Conservation (phyloP, 2,797 vertebrate genomes). For the Podarcis siculus region DNA sequence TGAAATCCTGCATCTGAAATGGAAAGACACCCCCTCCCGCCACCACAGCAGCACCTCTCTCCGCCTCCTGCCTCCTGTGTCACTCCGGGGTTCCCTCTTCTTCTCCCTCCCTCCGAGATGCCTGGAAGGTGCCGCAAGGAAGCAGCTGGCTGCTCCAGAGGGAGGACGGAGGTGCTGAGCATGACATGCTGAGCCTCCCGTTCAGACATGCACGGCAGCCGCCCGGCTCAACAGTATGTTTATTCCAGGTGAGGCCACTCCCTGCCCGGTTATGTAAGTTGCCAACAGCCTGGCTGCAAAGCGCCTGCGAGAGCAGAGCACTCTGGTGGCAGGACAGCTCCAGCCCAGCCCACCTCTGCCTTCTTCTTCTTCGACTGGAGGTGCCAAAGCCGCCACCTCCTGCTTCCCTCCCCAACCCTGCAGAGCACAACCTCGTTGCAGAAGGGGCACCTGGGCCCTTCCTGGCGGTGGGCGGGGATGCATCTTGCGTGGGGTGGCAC, state of each 20-base stretch:
- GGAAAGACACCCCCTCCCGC: too few species aligned
- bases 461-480: not conserved
- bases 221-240: not conserved
- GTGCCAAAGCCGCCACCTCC: not conserved
- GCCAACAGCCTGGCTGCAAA: too few species aligned
- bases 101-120: not conserved
- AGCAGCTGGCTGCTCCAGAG: accelerated
- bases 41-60: not conserved
- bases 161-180: accelerated
- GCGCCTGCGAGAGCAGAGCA: not conserved
- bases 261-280: not conserved
- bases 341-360: too few species aligned
- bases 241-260: slow-evolving; percentile 33
- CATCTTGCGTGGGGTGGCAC: not conserved
- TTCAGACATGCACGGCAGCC: accelerated
- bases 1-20: too few species aligned
- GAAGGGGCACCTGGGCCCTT: not conserved
- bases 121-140: not conserved
- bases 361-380: too few species aligned
- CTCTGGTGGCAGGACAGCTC: not conserved
- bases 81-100: not conserved
- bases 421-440: not conserved
- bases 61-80: not conserved
- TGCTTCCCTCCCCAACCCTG: not conserved
- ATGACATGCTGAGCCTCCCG: not conserved